These are phyloP conservation scores for Tethea ocularis DNA, from an alignment of 2,888 invertebrate species.

Conservation along the genomic window DNA sequence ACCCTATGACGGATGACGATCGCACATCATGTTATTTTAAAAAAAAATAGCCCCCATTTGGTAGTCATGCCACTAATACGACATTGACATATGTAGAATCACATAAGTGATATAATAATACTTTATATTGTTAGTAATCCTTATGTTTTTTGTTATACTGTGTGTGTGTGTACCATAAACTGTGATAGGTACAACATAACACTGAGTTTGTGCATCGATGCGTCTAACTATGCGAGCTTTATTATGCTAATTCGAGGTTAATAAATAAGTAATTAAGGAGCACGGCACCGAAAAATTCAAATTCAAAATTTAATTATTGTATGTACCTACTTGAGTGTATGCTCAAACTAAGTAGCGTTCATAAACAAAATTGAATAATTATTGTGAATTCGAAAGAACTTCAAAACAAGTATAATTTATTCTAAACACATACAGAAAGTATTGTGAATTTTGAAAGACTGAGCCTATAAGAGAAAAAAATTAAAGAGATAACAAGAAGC, in stretches of 20 bases:
- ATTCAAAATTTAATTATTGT: conserved; percentile 9
- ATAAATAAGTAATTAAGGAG: conserved; percentile 45
- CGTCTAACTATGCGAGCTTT: conserved; percentile 23
- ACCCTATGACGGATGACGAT: background rate
- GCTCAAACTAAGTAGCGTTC: conserved; percentile 13
- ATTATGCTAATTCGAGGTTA: conserved; percentile 45
- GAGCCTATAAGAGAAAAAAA: background rate
- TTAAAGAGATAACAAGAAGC: background rate
- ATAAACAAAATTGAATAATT: background rate
- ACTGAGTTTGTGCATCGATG: conserved; percentile 18
- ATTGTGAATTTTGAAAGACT: background rate
- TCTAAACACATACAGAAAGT: too few species aligned
- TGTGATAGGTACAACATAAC: conserved; percentile 1
- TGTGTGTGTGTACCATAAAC: background rate
- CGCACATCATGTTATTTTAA: background rate
- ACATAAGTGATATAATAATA: background rate
- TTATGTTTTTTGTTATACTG: background rate
- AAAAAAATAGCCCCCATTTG: background rate
- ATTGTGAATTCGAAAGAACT: too few species aligned
- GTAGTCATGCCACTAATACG: background rate
- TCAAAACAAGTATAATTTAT: too few species aligned
- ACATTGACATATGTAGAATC: background rate
- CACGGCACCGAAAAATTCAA: conserved; percentile 22
- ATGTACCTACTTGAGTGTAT: conserved; percentile 9
- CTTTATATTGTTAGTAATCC: background rate